These are phyloP conservation scores for Hydrolagus colliei DNA, from an alignment of 2,797 vertebrate species.

Conservation along the genomic window DNA sequence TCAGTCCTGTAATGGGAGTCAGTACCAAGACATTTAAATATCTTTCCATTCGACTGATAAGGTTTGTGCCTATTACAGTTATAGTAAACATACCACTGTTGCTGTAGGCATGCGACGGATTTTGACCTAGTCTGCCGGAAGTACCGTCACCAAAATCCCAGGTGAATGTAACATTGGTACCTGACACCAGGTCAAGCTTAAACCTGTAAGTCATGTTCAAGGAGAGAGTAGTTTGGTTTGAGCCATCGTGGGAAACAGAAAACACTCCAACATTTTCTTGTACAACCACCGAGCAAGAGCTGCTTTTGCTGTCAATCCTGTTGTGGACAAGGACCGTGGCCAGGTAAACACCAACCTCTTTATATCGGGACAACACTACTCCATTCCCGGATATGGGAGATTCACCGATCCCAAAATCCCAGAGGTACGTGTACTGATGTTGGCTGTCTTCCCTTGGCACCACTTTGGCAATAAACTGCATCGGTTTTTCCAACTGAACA, in stretches of 20 bases:
- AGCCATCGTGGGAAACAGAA: constrained; percentile 41
- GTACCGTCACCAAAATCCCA: constrained; percentile 69
- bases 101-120: constrained; percentile 52
- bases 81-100: constrained; percentile 49
- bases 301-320: constrained; percentile 50
- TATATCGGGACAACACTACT: constrained; percentile 54
- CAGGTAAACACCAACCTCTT: constrained; percentile 50
- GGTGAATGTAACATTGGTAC: constrained; percentile 49
- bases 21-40: constrained; percentile 47
- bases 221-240: constrained; percentile 39
- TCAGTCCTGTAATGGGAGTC: constrained; percentile 48
- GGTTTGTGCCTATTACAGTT: constrained; percentile 51
- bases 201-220: constrained; percentile 47
- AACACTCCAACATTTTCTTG: constrained; percentile 50
- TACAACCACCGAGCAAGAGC: constrained; percentile 44
- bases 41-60: constrained; percentile 48
- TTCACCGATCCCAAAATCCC: constrained; percentile 45
- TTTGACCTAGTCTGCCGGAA: constrained; percentile 37
- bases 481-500: constrained; percentile 45
- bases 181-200: constrained; percentile 45
- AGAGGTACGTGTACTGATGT: constrained; percentile 48
- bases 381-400: constrained; percentile 36
- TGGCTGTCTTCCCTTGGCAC: constrained; percentile 39
- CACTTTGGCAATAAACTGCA: constrained; percentile 50
- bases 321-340: constrained; percentile 53